Percentiles rank a stretch among this genome's conserved stretches.
Evolutionary conservation across 1,140 invertebrate species (phyloP).

Genomic region (Galleria mellonella): DNA sequence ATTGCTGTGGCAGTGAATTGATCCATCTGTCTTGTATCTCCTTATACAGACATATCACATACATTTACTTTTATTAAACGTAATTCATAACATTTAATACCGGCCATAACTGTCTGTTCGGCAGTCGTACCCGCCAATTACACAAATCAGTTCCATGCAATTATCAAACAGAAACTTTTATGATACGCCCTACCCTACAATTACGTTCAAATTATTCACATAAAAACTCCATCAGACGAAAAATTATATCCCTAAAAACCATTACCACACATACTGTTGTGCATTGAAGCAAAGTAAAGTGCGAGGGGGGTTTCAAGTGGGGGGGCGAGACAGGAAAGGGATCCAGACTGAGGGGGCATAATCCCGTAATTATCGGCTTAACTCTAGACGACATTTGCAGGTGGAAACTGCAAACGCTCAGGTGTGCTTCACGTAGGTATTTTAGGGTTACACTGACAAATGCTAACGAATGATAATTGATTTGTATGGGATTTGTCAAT

Average conservation of each 20-base stretch:
- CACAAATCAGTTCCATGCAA: neutral
- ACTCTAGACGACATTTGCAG: slow-evolving; percentile 61
- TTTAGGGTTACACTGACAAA: slow-evolving; percentile 47
- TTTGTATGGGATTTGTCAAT: slow-evolving; percentile 40
- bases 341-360: slow-evolving; percentile 29
- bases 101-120: neutral
- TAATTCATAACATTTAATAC: neutral
- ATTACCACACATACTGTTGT: slow-evolving; percentile 60
- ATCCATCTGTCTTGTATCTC: no score
- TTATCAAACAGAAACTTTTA: slow-evolving; percentile 1
- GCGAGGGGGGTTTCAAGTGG: slow-evolving; percentile 28
- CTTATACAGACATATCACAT: no score
- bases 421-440: slow-evolving; percentile 18
- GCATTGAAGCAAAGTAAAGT: slow-evolving; percentile 55
- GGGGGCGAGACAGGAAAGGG: slow-evolving; percentile 25
- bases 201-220: slow-evolving; percentile 29
- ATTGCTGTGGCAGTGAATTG: no score
- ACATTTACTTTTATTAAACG: no score
- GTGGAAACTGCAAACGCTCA: slow-evolving; percentile 27
- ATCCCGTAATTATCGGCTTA: slow-evolving; percentile 68
- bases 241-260: slow-evolving; percentile 64
- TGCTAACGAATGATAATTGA: slow-evolving; percentile 34
- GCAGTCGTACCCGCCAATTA: no score
- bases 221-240: slow-evolving; percentile 56
- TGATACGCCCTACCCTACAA: slow-evolving; percentile 17